Conservation (phyloP, 2,888 invertebrate species). For the Drosophila neotestacea region DNA sequence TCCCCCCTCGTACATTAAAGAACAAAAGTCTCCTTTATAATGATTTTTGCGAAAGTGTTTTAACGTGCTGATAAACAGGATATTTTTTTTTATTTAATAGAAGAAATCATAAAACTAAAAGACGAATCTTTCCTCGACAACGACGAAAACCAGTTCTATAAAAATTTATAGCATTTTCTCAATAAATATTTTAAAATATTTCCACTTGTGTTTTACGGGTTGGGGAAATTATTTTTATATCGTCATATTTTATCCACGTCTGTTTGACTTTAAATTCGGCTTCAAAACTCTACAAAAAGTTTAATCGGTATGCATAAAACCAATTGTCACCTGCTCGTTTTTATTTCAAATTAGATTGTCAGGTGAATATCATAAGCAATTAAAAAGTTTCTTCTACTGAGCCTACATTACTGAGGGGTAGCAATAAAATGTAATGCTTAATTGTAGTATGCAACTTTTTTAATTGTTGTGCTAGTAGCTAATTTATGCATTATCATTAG, state of each 20-base stretch:
- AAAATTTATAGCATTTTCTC: too few relatives aligned
- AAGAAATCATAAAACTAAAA: too few relatives aligned
- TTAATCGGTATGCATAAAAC: not conserved
- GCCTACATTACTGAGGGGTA: not conserved
- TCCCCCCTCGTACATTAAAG: not conserved
- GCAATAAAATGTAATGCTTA: slow-evolving; percentile 58
- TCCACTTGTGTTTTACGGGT: too few relatives aligned
- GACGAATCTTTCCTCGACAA: too few relatives aligned
- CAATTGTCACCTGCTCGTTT: slow-evolving; percentile 1
- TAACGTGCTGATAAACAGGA: not conserved
- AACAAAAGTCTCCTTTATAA: slow-evolving; percentile 11
- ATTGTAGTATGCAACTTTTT: slow-evolving; percentile 63
- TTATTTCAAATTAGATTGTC: slow-evolving; percentile 9
- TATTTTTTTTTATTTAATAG: too few relatives aligned
- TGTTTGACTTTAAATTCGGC: not conserved
- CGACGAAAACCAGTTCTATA: too few relatives aligned
- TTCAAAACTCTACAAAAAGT: not conserved
- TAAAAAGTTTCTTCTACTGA: slow-evolving; percentile 51
- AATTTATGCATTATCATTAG: slow-evolving; percentile 64
- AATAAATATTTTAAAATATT: too few relatives aligned
- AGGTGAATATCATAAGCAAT: slow-evolving; percentile 51
- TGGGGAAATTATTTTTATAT: too few relatives aligned
- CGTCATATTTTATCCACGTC: too few relatives aligned
- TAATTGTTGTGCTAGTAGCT: slow-evolving; percentile 57
- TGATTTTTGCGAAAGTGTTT: slow-evolving; percentile 10